A percentile compares a stretch with the other conserved stretches of the same genome.
Conservation (phyloP, 2,888 invertebrate genomes). For the Drosophila anomalata region DNA sequence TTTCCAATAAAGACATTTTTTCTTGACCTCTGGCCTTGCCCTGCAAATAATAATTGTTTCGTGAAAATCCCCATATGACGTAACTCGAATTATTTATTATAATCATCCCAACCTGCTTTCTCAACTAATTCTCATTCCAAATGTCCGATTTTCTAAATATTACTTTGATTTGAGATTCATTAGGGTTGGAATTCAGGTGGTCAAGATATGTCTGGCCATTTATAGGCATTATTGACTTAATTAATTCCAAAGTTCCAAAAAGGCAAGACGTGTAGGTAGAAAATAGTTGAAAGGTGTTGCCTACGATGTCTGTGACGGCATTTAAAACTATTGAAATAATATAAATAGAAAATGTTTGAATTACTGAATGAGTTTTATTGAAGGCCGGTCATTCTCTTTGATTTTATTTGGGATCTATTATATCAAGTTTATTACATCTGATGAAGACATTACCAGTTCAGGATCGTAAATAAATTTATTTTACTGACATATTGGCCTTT, state of each 20-base stretch:
- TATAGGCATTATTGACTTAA: slow-evolving; percentile 14
- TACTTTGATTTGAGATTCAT: not conserved
- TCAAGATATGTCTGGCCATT: slow-evolving; percentile 7
- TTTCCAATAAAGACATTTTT: slow-evolving; percentile 21
- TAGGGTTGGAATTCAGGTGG: slow-evolving; percentile 6
- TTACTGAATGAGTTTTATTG: not conserved
- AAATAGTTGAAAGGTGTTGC: slow-evolving; percentile 66
- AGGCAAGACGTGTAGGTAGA: slow-evolving; percentile 21
- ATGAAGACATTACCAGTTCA: not conserved
- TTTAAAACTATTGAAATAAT: slow-evolving; percentile 54
- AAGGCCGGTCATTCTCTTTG: not conserved
- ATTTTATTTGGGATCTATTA: not conserved
- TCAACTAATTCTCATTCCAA: not conserved
- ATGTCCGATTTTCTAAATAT: slow-evolving; percentile 1
- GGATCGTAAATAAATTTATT: not conserved
- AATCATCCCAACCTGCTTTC: slow-evolving; percentile 9
- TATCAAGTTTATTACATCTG: not conserved
- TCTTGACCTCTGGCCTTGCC: slow-evolving; percentile 33
- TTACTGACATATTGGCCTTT: slow-evolving; percentile 67
- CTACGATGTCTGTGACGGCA: slow-evolving; percentile 38
- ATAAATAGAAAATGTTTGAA: slow-evolving; percentile 21
- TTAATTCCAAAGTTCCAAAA: slow-evolving; percentile 24
- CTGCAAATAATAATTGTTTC: slow-evolving; percentile 11
- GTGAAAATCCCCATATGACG: slow-evolving; percentile 25
- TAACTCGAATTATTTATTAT: slow-evolving; percentile 20